phyloP scores from a whole-genome alignment of 2,888 invertebrate genomes.

The Trichopoda pennipes region DNA sequence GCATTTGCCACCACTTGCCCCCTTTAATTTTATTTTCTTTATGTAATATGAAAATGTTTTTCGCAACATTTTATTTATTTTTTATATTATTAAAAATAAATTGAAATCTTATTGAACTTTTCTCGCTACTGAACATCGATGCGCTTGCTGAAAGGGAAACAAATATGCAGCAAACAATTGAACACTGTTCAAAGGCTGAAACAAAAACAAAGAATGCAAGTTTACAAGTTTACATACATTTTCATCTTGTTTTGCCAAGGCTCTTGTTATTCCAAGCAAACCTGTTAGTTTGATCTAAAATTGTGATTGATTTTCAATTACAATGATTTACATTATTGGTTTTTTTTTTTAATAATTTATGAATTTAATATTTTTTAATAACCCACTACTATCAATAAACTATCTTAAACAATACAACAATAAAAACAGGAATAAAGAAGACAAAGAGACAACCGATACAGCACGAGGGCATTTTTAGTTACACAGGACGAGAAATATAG shows the following conservation, averaged over 20 bases:
- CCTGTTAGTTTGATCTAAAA: no score
- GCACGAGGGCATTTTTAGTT: no score
- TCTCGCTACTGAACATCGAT: conserved; percentile 24
- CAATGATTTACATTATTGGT: no score
- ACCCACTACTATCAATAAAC: no score
- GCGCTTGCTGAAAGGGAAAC: conserved; percentile 25
- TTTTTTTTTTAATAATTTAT: no score
- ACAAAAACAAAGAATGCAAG: not conserved
- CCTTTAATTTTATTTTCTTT: conserved; percentile 3
- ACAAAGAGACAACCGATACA: no score
- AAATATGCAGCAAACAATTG: conserved; percentile 16
- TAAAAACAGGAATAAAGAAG: no score
- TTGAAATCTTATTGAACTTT: conserved; percentile 53
- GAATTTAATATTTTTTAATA: no score
- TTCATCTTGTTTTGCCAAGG: not conserved
- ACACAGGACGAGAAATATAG: no score
- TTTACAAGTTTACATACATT: not conserved
- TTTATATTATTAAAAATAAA: conserved; percentile 39
- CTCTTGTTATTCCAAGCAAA: no score
- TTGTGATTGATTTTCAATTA: no score
- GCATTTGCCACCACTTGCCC: conserved; percentile 2
- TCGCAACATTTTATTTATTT: not conserved
- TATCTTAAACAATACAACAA: no score
- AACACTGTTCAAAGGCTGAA: conserved; percentile 1
- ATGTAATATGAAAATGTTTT: not conserved